phyloP scores from a whole-genome alignment of 53 echinoderm and acorn worm species.

The Antedon mediterranea region DNA sequence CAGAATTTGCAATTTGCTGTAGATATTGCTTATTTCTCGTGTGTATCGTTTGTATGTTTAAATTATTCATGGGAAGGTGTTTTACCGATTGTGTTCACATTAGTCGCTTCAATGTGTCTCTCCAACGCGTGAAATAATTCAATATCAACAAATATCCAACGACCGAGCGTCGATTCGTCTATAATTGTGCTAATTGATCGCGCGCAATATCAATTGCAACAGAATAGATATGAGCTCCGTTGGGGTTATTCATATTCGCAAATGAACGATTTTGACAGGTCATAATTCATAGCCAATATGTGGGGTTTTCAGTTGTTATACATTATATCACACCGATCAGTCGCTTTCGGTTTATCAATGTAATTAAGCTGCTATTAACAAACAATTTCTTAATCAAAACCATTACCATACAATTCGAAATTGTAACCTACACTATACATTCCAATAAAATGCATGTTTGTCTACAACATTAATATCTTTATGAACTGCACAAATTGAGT shows the following conservation, averaged over 20 bases:
- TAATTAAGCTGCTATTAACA: too few relatives aligned
- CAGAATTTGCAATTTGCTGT: too few relatives aligned
- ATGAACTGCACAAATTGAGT: too few relatives aligned
- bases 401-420: too few relatives aligned
- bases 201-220: not conserved
- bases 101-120: not conserved
- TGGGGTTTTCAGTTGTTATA: too few relatives aligned
- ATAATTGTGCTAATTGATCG: conserved; percentile 1
- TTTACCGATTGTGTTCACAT: not conserved
- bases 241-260: not conserved
- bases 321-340: too few relatives aligned
- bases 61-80: not conserved
- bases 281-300: not conserved
- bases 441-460: too few relatives aligned
- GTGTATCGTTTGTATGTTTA: not conserved
- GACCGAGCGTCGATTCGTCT: not conserved
- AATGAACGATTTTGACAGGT: not conserved
- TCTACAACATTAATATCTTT: too few relatives aligned
- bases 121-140: not conserved
- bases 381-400: too few relatives aligned
- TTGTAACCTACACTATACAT: too few relatives aligned
- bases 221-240: not conserved
- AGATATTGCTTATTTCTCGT: not conserved
- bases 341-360: too few relatives aligned
- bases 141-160: not conserved